Evolutionary conservation across 1,140 invertebrate genomes (phyloP), one percentile per base, ranked within the genome.

Genomic region (Forficula auricularia): DNA sequence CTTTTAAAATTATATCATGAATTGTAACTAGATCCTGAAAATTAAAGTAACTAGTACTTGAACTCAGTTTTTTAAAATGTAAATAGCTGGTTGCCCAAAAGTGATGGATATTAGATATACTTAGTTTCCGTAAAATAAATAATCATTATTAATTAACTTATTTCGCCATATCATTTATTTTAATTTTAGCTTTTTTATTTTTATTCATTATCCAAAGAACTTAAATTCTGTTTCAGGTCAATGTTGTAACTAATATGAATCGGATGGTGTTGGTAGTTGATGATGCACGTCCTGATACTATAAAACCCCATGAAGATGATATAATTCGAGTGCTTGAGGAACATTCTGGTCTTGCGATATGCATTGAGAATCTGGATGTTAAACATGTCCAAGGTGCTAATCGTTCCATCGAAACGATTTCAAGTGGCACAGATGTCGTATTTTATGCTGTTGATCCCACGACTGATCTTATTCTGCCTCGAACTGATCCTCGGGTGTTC

Each of bases 371-470:
- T 47, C 65, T 89, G 12, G 74, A 75, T 2, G 66, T 72, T 3
- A 69, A 75, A 33, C 73, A 80, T 49, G 74, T 67, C 43, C 49
- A 46, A 16, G 69, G 71, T 18, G 68, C 72, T 43, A 87, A 86
- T 56, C 75, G 76, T 3, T 82, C 78, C 0, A 57, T 87, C 3
- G 73, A 82, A 49, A 71, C 65, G 13, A 79, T 84, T 57, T 62
- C 70, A 0, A 64, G 71, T n/a, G 79, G 77, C 6, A 86, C 84
- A 0, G 83, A 88, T 53, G 68, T 89, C 2, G 88, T 82, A 81
- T 79, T 90, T 56, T 89, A 88, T 50, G 66, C 79, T 0, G 67
- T 90, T 14, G 82, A 90, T 64, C 84, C 84, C 0, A 67, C 67
- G 20, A 81, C 73, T 0, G 82, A 84, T 42, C 68, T 62, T 31